A percentile compares a stretch with the other conserved stretches of the same genome.
Evolutionary conservation across 1,140 invertebrate species (phyloP).

Genomic region (Trypoxylus dichotomus): DNA sequence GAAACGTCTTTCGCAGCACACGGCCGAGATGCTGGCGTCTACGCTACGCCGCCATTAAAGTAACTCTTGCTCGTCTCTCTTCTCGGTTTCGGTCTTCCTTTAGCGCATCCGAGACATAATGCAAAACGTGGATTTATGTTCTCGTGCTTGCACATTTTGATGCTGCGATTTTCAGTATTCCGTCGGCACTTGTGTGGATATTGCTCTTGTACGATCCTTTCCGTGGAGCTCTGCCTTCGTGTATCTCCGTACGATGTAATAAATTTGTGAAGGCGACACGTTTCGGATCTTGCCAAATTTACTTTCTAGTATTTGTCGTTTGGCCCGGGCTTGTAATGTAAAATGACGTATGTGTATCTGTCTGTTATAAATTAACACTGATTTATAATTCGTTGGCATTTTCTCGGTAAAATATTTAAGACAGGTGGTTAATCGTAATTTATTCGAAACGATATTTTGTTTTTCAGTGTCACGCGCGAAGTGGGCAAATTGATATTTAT

Average conservation of each 20-base stretch:
- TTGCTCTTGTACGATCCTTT: neutral
- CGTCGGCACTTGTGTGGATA: neutral
- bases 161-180: neutral
- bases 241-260: neutral
- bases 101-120: neutral
- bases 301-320: slow-evolving; percentile 2
- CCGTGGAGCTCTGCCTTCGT: neutral
- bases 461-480: neutral
- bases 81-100: neutral
- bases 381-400: neutral
- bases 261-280: neutral
- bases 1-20: slow-evolving; percentile 8
- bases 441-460: neutral
- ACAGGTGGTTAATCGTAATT: slow-evolving; percentile 11
- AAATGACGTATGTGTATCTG: slow-evolving; percentile 19
- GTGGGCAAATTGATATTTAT: neutral
- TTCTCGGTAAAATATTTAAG: neutral
- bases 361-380: neutral
- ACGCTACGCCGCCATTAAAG: neutral
- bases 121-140: slow-evolving; percentile 12
- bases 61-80: neutral
- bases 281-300: neutral
- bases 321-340: neutral
- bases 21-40: neutral
- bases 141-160: neutral